Conservation (phyloP, 2,113 vertebrate genomes). For the Pelusios castaneus region DNA sequence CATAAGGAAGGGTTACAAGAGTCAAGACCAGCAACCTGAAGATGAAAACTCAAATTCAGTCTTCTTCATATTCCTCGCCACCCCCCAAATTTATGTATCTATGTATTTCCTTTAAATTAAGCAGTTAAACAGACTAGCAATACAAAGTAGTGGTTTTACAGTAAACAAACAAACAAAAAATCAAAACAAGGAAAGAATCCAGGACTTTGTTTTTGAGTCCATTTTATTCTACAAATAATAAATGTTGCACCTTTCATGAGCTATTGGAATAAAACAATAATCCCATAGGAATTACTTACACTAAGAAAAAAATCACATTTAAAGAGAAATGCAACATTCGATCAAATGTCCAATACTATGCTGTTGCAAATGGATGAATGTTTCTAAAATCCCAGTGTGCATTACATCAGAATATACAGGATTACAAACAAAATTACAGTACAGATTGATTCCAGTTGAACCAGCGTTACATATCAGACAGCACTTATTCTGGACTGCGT, state of each 20-base stretch:
- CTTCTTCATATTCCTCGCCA: background rate
- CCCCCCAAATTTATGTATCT: background rate
- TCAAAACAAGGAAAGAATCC: conserved; percentile 10
- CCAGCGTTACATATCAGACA: conserved; percentile 85
- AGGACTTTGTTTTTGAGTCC: conserved; percentile 20
- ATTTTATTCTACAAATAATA: conserved; percentile 81
- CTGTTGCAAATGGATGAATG: conserved; percentile 79
- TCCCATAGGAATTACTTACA: conserved; percentile 78
- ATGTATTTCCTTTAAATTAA: background rate
- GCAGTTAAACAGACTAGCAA: background rate
- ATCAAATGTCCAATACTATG: conserved; percentile 82
- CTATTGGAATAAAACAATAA: conserved; percentile 78
- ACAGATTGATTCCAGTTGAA: conserved; percentile 84
- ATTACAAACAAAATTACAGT: conserved; percentile 89
- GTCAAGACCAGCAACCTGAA: background rate
- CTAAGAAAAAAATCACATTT: conserved; percentile 72
- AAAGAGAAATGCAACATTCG: conserved; percentile 80
- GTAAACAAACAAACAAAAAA: background rate
- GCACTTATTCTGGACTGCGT: conserved; percentile 86
- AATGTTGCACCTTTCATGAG: conserved; percentile 75
- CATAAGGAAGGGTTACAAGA: background rate
- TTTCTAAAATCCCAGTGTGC: conserved; percentile 83
- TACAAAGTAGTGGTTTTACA: background rate
- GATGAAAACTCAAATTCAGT: background rate
- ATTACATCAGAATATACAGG: conserved; percentile 87